These are phyloP conservation scores for Corythornis leucogaster DNA, from an alignment of 2,797 vertebrate species.

Conservation along the genomic window DNA sequence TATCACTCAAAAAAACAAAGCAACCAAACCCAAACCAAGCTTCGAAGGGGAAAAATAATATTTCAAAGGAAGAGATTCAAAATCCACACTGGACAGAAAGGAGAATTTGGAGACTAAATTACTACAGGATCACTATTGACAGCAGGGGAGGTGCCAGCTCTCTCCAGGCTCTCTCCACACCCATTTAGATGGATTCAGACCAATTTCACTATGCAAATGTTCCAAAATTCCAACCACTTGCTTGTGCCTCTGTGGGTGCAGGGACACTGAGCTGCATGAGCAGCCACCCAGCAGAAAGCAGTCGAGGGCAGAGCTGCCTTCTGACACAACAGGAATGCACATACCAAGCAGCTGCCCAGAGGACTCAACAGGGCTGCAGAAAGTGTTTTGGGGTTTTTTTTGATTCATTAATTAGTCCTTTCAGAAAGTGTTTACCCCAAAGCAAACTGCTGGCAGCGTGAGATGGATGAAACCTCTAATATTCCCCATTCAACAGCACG, in stretches of 20 bases:
- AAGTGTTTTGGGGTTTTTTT: not conserved
- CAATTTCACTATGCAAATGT: accelerated
- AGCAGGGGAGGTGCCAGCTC: not conserved
- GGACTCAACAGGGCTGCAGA: not conserved
- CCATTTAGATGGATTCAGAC: not conserved
- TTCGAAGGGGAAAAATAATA: not conserved
- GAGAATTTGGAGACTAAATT: not conserved
- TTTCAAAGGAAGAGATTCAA: not conserved
- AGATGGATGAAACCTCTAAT: constrained; percentile 34
- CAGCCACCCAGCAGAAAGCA: not conserved
- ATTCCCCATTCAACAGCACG: not conserved
- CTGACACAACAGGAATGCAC: not conserved
- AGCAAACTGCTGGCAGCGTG: constrained; percentile 26
- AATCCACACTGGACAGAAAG: not conserved
- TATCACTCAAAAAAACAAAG: not conserved
- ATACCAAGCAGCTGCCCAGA: not conserved
- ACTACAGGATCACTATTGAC: accelerated
- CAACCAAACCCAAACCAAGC: not conserved
- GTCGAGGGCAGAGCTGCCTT: not conserved
- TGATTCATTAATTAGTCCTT: not conserved
- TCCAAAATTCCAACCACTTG: not conserved
- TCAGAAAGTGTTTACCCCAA: constrained; percentile 22
- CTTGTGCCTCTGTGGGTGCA: not conserved
- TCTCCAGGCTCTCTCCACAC: not conserved
- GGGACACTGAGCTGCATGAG: accelerated